A percentile compares a stretch with the other conserved stretches of the same genome.
phyloP scores from a whole-genome alignment of 2,888 invertebrate genomes.

The Leptopterna dolabrata region DNA sequence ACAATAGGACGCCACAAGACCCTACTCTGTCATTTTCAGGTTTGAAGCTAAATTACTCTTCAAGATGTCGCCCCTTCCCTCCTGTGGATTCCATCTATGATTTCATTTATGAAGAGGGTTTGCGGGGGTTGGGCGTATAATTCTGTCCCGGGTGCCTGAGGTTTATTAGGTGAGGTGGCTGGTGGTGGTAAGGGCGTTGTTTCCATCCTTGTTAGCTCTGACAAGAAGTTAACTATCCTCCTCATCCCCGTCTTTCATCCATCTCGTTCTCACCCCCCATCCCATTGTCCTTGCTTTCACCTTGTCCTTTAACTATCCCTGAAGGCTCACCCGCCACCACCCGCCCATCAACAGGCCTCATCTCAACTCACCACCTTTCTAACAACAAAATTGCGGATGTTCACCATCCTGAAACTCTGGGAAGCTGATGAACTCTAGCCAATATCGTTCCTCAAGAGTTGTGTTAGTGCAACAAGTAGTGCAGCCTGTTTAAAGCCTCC shows the following conservation, averaged over 20 bases:
- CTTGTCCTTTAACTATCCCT: not conserved
- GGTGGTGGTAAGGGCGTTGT: slow-evolving; percentile 9
- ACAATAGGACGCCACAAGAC: slow-evolving; percentile 33
- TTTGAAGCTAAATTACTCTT: slow-evolving; percentile 49
- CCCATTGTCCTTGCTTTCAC: not conserved
- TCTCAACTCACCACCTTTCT: not conserved
- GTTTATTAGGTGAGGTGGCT: slow-evolving; percentile 37
- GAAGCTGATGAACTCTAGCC: not conserved
- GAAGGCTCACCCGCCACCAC: not conserved
- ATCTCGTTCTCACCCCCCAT: not conserved
- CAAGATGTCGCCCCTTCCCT: slow-evolving; percentile 11
- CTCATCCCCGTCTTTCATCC: not conserved
- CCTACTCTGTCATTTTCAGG: slow-evolving; percentile 47
- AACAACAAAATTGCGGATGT: not conserved
- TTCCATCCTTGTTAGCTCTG: slow-evolving; percentile 25
- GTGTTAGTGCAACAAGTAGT: too few species aligned
- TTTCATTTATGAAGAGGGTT: slow-evolving; percentile 29
- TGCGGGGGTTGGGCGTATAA: not conserved
- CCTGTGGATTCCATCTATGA: slow-evolving; percentile 16
- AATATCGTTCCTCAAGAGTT: too few species aligned
- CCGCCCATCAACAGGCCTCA: not conserved
- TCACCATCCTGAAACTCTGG: not conserved
- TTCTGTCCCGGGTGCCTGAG: slow-evolving; percentile 19
- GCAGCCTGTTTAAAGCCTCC: too few species aligned
- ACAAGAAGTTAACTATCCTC: slow-evolving; percentile 30